Evolutionary conservation across 1,140 invertebrate genomes (phyloP).

Genomic region (Zaprionus capensis): DNA sequence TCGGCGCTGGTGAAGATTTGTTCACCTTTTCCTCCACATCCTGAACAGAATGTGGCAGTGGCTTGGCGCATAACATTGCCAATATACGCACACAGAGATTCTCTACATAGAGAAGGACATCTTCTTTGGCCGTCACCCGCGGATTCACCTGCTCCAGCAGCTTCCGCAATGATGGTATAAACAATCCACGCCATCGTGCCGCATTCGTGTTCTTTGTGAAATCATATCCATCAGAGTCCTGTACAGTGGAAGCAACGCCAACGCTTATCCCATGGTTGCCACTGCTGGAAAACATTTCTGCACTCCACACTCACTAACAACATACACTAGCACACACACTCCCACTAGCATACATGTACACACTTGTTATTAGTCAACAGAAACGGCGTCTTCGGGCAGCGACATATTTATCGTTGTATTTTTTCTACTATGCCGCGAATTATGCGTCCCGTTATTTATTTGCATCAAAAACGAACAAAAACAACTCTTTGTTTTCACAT

Average conservation of each 20-base stretch:
- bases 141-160: constrained; percentile 96
- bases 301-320: constrained; percentile 39
- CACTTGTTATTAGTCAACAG: constrained; percentile 58
- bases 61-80: constrained; percentile 93
- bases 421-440: constrained; percentile 20
- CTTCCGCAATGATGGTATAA: constrained; percentile 91
- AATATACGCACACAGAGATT: constrained; percentile 94
- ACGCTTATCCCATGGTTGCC: constrained; percentile 52
- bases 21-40: constrained; percentile 97
- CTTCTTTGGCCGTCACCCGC: constrained; percentile 92
- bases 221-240: constrained; percentile 89
- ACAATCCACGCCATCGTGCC: constrained; percentile 94
- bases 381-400: constrained; percentile 44
- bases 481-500: constrained; percentile 55
- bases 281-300: constrained; percentile 69
- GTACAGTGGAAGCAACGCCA: constrained; percentile 53
- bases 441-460: constrained; percentile 25
- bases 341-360: constrained; percentile 17
- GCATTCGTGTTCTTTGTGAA: constrained; percentile 94
- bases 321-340: constrained; percentile 18
- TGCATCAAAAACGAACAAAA: constrained; percentile 46
- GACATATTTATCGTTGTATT: constrained; percentile 45
- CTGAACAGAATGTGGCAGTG: constrained; percentile 91
- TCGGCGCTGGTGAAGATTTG: constrained; percentile 95
- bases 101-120: constrained; percentile 97